Evolutionary conservation across 1,140 invertebrate genomes (phyloP).

Genomic region (Stratiolaelaps scimitus): DNA sequence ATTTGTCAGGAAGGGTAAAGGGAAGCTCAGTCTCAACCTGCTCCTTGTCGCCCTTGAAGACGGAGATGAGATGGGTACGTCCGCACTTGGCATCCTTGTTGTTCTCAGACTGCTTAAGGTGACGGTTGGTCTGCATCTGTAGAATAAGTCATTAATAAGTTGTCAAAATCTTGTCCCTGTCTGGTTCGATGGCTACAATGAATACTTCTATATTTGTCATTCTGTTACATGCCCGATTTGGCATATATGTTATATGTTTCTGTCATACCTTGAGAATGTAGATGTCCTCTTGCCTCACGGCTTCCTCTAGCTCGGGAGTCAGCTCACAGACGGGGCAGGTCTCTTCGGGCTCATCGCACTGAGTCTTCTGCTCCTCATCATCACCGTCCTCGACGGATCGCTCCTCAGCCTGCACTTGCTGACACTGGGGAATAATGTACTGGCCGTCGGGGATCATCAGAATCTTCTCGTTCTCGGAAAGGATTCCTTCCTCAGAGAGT

Average conservation of each 20-base stretch:
- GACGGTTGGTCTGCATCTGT: conserved; percentile 22
- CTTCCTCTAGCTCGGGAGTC: not conserved
- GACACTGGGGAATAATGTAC: conserved; percentile 16
- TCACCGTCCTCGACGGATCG: not conserved
- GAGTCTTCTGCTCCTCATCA: conserved; percentile 13
- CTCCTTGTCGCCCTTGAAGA: conserved; percentile 17
- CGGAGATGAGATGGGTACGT: not conserved
- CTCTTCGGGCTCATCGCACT: conserved; percentile 9
- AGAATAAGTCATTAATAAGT: too few relatives aligned
- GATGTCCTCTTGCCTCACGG: not conserved
- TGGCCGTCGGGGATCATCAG: conserved; percentile 6
- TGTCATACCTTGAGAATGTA: not conserved
- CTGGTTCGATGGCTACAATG: too few relatives aligned
- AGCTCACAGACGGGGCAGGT: conserved; percentile 8
- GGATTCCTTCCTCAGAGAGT: not conserved
- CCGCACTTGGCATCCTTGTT: conserved; percentile 9
- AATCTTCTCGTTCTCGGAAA: conserved; percentile 5
- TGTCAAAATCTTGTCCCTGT: too few relatives aligned
- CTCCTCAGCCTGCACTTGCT: not conserved
- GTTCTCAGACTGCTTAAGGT: conserved; percentile 12
- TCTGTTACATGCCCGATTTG: too few relatives aligned
- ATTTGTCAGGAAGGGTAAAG: conserved; percentile 24
- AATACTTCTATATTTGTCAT: too few relatives aligned
- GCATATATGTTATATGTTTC: too few relatives aligned
- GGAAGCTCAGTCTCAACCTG: conserved; percentile 9